These are phyloP conservation scores for Poeciliopsis gracilis DNA, from an alignment of 2,797 vertebrate species.

Conservation along the genomic window DNA sequence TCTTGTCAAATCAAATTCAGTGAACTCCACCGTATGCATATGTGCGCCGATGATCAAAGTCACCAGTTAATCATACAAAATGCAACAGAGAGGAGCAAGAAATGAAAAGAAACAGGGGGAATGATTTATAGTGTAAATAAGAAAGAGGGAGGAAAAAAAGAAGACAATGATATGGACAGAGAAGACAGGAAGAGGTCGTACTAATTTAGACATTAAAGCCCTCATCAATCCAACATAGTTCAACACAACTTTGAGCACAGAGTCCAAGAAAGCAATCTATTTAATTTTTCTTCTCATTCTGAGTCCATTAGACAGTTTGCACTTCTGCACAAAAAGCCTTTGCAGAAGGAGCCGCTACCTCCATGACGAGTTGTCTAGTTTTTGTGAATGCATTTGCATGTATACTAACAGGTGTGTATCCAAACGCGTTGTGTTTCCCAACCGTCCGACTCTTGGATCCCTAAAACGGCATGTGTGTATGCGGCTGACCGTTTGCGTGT, in stretches of 20 bases:
- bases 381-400: conserved; percentile 27
- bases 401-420: conserved; percentile 45
- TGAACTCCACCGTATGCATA: conserved; percentile 30
- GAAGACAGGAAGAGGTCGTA: conserved; percentile 58
- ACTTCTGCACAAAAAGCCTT: conserved; percentile 26
- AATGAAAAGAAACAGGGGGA: conserved; percentile 24
- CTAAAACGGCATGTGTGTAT: conserved; percentile 36
- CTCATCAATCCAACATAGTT: conserved; percentile 69
- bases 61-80: conserved; percentile 67
- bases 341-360: conserved; percentile 19
- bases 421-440: conserved; percentile 45
- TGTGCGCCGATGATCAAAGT: conserved; percentile 69
- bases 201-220: conserved; percentile 78
- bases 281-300: conserved; percentile 68
- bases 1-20: conserved; percentile 54
- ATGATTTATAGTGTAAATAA: conserved; percentile 48
- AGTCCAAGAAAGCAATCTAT: conserved; percentile 69
- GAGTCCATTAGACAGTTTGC: conserved; percentile 40
- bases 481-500: conserved; percentile 48
- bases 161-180: conserved; percentile 47
- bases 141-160: conserved; percentile 42
- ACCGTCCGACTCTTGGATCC: conserved; percentile 29
- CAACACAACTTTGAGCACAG: conserved; percentile 67
- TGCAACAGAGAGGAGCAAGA: conserved; percentile 47
- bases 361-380: neutral